Percentiles rank a stretch among this genome's conserved stretches.
Conservation (phyloP, 2,113 vertebrate species). For the Dascyllus trimaculatus region DNA sequence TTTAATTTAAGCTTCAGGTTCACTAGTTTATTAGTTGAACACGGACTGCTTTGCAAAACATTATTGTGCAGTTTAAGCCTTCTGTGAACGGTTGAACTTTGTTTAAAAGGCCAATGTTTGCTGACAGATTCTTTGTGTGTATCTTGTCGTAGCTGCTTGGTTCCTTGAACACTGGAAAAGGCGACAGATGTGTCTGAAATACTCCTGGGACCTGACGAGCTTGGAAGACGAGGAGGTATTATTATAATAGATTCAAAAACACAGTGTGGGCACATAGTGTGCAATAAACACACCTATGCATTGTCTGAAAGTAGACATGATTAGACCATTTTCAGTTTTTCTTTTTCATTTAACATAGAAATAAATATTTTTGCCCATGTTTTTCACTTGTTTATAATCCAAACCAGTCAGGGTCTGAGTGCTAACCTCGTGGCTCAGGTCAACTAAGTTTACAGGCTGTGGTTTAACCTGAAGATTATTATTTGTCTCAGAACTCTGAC, state of each 20-base stretch:
- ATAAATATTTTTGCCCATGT: background rate
- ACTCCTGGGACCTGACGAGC: conserved; percentile 95
- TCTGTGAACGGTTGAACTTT: too few relatives aligned
- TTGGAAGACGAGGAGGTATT: conserved; percentile 96
- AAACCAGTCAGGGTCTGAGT: conserved; percentile 6
- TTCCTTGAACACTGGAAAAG: conserved; percentile 98
- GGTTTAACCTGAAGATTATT: conserved; percentile 39
- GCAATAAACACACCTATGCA: background rate
- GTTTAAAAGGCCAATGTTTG: too few relatives aligned
- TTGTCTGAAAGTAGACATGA: background rate
- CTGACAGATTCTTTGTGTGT: conserved; percentile 17
- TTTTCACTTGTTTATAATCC: background rate
- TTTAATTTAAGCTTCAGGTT: too few relatives aligned
- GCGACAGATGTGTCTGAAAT: conserved; percentile 93
- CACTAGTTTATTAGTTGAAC: too few relatives aligned
- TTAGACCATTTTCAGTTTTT: too few relatives aligned
- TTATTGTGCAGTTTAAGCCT: background rate
- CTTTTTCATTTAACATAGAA: background rate
- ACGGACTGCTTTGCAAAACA: background rate
- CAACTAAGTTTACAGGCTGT: conserved; percentile 11
- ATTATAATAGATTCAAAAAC: conserved; percentile 9
- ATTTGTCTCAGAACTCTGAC: conserved; percentile 1
- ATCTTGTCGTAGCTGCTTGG: conserved; percentile 88
- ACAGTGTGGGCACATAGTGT: background rate
- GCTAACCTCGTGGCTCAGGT: conserved; percentile 26